phyloP scores from a whole-genome alignment of 2,888 invertebrate genomes.

The Lepetodrilus schrolli region DNA sequence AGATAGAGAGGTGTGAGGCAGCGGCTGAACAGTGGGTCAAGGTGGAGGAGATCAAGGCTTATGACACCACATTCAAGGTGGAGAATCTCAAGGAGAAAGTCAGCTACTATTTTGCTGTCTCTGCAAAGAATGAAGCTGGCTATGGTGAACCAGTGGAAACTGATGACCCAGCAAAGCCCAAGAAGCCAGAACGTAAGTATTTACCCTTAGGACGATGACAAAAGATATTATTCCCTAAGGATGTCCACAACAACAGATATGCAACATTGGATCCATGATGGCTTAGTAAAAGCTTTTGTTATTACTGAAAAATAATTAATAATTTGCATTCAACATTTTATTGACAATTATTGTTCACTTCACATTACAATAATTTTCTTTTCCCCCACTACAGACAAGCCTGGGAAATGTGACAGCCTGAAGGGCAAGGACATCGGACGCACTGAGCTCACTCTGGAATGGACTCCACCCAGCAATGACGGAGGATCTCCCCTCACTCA shows the following conservation, averaged over 20 bases:
- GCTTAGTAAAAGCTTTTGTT: background rate
- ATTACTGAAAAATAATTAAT: background rate
- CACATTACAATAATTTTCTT: too few relatives aligned
- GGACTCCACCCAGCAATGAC: slow-evolving; percentile 73
- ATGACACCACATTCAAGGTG: slow-evolving; percentile 46
- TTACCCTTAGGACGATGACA: too few relatives aligned
- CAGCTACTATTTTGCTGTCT: slow-evolving; percentile 66
- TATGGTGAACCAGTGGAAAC: slow-evolving; percentile 47
- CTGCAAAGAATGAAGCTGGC: slow-evolving; percentile 64
- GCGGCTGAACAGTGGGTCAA: slow-evolving; percentile 48
- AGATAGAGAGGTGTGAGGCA: slow-evolving; percentile 47
- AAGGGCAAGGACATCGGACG: slow-evolving; percentile 52
- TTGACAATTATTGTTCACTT: too few relatives aligned
- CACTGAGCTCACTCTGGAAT: slow-evolving; percentile 64
- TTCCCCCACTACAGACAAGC: slow-evolving; percentile 41
- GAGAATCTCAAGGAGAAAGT: slow-evolving; percentile 52
- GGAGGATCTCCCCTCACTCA: slow-evolving; percentile 68
- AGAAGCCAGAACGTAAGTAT: slow-evolving; percentile 45
- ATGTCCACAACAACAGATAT: background rate
- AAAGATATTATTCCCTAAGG: too few relatives aligned
- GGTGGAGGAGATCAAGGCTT: slow-evolving; percentile 44
- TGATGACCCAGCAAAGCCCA: slow-evolving; percentile 43
- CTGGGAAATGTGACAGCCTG: slow-evolving; percentile 47
- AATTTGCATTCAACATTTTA: too few relatives aligned
- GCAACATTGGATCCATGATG: background rate